Evolutionary conservation across 2,888 invertebrate species (phyloP).

Genomic region (Acrobasis consociella): DNA sequence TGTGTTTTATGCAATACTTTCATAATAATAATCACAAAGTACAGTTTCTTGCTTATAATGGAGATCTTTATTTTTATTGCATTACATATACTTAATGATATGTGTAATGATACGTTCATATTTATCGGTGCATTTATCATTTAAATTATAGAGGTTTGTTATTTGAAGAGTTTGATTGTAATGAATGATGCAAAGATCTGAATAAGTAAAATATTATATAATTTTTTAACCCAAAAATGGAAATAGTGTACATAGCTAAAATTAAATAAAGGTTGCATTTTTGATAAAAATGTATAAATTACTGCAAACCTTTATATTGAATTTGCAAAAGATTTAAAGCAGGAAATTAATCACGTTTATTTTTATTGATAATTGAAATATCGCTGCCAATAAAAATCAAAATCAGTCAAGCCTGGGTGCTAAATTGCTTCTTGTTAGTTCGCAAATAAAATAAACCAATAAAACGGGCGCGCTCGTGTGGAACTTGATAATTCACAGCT

Average conservation of each 20-base stretch:
- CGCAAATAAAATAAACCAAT: not conserved
- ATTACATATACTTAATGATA: too few relatives aligned
- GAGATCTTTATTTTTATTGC: not conserved
- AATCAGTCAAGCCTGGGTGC: not conserved
- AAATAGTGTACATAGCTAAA: too few relatives aligned
- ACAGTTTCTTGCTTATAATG: not conserved
- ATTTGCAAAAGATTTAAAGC: not conserved
- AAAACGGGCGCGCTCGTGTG: conserved; percentile 12
- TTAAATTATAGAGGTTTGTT: too few relatives aligned
- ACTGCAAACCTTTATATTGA: not conserved
- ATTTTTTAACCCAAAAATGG: too few relatives aligned
- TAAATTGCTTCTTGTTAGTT: conserved; percentile 1
- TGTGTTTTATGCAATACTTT: conserved; percentile 11
- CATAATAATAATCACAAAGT: not conserved
- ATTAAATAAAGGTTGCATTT: too few relatives aligned
- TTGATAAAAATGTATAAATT: too few relatives aligned
- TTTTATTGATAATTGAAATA: not conserved
- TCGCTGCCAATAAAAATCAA: not conserved
- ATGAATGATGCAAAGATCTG: too few relatives aligned
- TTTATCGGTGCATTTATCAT: too few relatives aligned
- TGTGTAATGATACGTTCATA: too few relatives aligned
- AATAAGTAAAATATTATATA: too few relatives aligned
- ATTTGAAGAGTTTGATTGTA: too few relatives aligned
- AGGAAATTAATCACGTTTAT: not conserved
- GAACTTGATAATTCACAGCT: conserved; percentile 19